These are phyloP conservation scores for Chrysochloris asiatica DNA, from an alignment of 2,113 vertebrate species.

Conservation along the genomic window DNA sequence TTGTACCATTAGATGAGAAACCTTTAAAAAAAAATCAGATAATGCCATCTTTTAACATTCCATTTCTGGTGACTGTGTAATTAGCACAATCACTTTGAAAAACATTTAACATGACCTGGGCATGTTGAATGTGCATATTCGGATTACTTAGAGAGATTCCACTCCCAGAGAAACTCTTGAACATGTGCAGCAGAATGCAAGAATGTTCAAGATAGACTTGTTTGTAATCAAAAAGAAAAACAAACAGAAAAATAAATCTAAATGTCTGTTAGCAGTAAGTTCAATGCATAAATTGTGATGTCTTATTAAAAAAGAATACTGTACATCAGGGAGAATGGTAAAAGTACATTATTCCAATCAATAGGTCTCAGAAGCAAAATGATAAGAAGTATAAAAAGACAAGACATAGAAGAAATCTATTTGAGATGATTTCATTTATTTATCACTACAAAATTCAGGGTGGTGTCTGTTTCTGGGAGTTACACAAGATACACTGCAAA, in stretches of 20 bases:
- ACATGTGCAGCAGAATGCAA: neutral
- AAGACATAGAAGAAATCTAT: neutral
- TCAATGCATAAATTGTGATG: neutral
- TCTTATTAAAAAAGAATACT: slow-evolving; percentile 8
- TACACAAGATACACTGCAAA: neutral
- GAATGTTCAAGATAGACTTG: neutral
- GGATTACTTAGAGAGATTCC: neutral
- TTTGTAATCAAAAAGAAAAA: neutral
- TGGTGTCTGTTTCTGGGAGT: neutral
- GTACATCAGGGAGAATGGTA: neutral
- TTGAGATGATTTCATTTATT: neutral
- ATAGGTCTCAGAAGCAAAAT: neutral
- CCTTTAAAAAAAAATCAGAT: neutral
- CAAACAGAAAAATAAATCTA: neutral
- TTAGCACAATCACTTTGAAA: too few species aligned
- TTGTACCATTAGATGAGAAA: neutral
- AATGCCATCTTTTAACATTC: neutral
- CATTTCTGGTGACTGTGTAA: too few species aligned
- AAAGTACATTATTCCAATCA: neutral
- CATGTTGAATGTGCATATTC: neutral
- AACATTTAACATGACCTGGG: neutral
- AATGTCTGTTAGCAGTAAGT: neutral
- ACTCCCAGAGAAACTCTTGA: neutral
- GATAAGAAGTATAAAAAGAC: neutral
- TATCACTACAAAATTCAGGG: neutral